Conservation (phyloP, 1,140 invertebrate genomes). For the Agrypnia vestita region DNA sequence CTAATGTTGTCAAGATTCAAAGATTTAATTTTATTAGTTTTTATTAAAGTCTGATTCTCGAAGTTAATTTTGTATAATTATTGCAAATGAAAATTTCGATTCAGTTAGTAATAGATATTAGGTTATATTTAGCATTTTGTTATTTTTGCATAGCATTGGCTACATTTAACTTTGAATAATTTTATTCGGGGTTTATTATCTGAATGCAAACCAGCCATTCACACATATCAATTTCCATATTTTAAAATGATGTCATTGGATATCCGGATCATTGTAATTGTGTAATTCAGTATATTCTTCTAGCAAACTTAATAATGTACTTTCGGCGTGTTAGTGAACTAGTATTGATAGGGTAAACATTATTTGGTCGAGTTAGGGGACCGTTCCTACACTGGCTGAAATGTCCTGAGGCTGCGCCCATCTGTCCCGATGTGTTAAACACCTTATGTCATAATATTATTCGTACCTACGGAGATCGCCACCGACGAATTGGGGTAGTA, state of each 20-base stretch:
- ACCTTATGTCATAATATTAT: conserved; percentile 61
- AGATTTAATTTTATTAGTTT: too few relatives aligned
- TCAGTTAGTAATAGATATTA: too few relatives aligned
- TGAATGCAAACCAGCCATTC: neutral
- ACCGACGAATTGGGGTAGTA: conserved; percentile 11
- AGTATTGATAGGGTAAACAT: conserved; percentile 33
- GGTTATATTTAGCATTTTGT: too few relatives aligned
- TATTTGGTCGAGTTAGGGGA: conserved; percentile 22
- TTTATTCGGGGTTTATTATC: too few relatives aligned
- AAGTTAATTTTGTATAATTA: too few relatives aligned
- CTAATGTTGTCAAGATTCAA: too few relatives aligned
- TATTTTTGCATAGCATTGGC: too few relatives aligned
- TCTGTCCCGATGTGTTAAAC: conserved; percentile 59
- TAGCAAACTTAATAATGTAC: conserved; percentile 29
- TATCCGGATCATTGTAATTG: neutral
- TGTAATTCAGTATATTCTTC: conserved; percentile 3
- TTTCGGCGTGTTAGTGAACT: neutral
- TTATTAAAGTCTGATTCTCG: too few relatives aligned
- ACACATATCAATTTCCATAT: conserved; percentile 16
- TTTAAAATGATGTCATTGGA: neutral
- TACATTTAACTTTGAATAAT: too few relatives aligned
- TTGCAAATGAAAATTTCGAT: too few relatives aligned
- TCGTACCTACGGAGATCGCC: neutral
- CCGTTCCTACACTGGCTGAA: conserved; percentile 28
- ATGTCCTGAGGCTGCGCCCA: conserved; percentile 53